phyloP scores from a whole-genome alignment of 2,888 invertebrate species.

The Stenoptilia bipunctidactyla region DNA sequence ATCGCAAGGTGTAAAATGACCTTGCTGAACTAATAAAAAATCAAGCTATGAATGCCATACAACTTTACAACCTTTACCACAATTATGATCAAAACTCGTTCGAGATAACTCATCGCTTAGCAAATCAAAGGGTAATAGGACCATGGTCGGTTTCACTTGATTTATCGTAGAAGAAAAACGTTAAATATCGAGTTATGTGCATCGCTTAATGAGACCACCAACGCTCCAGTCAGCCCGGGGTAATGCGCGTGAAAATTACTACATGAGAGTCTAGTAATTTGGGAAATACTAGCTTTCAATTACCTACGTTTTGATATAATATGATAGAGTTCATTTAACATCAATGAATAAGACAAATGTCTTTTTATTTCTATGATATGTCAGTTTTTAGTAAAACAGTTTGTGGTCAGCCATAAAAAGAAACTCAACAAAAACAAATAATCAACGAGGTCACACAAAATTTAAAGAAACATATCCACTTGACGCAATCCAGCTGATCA shows the following conservation, averaged over 20 bases:
- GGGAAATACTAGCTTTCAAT: no score
- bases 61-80: no score
- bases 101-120: constrained; percentile 21
- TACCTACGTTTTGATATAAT: no score
- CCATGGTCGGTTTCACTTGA: constrained; percentile 25
- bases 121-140: constrained; percentile 21
- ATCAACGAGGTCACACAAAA: neutral
- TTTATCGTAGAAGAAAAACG: constrained; percentile 30
- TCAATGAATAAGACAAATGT: no score
- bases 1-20: no score
- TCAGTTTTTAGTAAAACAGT: no score
- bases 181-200: constrained; percentile 30
- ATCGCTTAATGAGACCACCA: constrained; percentile 56
- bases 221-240: constrained; percentile 15
- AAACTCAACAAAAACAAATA: no score
- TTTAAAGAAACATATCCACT: neutral
- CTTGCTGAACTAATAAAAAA: no score
- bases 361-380: no score
- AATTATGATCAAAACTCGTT: neutral
- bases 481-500: constrained; percentile 8
- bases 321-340: no score
- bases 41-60: no score
- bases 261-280: constrained; percentile 2
- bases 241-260: constrained; percentile 6
- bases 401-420: no score